These are phyloP conservation scores for Astyanax mexicanus DNA, from an alignment of 2,797 vertebrate genomes.

Conservation along the genomic window DNA sequence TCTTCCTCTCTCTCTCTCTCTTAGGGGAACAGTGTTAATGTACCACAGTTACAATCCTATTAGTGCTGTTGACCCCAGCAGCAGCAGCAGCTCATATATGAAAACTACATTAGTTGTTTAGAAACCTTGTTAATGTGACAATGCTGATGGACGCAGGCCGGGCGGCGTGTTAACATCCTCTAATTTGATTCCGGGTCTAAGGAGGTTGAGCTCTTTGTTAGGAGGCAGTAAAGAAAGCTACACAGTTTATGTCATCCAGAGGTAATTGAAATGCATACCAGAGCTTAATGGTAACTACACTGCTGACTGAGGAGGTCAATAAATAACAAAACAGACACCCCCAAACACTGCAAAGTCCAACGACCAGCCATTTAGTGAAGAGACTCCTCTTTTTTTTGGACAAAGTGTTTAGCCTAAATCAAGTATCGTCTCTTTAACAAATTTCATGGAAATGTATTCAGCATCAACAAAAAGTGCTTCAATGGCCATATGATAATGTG, in stretches of 20 bases:
- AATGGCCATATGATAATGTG: slow-evolving; percentile 24
- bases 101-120: slow-evolving; percentile 11
- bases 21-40: neutral
- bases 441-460: neutral
- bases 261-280: slow-evolving; percentile 25
- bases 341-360: neutral
- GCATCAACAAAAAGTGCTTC: slow-evolving; percentile 30
- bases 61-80: slow-evolving; percentile 21
- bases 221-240: neutral
- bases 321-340: neutral
- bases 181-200: slow-evolving; percentile 16
- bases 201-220: slow-evolving; percentile 16
- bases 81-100: neutral
- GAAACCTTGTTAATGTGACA: slow-evolving; percentile 36
- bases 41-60: slow-evolving; percentile 17
- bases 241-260: neutral
- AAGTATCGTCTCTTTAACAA: neutral
- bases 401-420: no score
- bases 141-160: neutral
- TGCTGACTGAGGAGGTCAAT: neutral
- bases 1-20: neutral
- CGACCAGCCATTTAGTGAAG: neutral
- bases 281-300: slow-evolving; percentile 2
- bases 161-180: neutral
- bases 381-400: neutral